Conservation (phyloP, 2,888 invertebrate species). For the Lasioglossum vierecki region DNA sequence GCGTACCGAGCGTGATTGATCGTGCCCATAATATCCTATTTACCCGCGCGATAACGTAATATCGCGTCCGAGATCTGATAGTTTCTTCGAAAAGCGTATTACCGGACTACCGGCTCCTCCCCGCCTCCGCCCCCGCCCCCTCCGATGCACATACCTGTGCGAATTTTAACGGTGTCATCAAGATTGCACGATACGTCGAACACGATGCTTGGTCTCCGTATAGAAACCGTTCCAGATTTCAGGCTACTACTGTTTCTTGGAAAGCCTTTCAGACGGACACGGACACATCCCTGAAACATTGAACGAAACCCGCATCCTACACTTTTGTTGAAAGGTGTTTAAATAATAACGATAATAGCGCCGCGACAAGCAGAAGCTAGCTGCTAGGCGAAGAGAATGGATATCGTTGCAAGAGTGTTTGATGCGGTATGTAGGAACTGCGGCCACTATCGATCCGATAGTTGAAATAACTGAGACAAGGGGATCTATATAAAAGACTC, state of each 20-base stretch:
- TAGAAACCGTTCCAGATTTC: not conserved
- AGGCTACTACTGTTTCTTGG: constrained; percentile 25
- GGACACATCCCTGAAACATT: not conserved
- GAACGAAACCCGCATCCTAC: not conserved
- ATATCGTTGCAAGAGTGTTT: not conserved
- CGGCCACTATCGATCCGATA: not conserved
- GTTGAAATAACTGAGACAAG: constrained; percentile 1
- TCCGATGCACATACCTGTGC: not conserved
- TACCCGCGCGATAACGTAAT: constrained; percentile 24
- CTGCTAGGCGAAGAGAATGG: not conserved
- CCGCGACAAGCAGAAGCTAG: not conserved
- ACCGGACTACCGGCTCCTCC: not conserved
- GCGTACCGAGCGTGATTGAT: constrained; percentile 42
- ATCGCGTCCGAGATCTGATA: constrained; percentile 25
- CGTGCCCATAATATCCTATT: constrained; percentile 39
- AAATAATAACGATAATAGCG: not conserved
- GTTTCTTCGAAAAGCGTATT: constrained; percentile 32
- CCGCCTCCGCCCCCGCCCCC: too few species aligned
- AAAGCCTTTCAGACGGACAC: constrained; percentile 23
- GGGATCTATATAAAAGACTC: not conserved
- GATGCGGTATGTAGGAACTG: not conserved
- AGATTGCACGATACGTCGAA: constrained; percentile 8
- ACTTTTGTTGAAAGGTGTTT: not conserved
- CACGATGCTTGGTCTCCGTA: constrained; percentile 4
- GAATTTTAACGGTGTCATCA: constrained; percentile 26